Base-by-base conservation (phyloP, 2,113 vertebrate genomes). In the Etia nguti region DNA sequence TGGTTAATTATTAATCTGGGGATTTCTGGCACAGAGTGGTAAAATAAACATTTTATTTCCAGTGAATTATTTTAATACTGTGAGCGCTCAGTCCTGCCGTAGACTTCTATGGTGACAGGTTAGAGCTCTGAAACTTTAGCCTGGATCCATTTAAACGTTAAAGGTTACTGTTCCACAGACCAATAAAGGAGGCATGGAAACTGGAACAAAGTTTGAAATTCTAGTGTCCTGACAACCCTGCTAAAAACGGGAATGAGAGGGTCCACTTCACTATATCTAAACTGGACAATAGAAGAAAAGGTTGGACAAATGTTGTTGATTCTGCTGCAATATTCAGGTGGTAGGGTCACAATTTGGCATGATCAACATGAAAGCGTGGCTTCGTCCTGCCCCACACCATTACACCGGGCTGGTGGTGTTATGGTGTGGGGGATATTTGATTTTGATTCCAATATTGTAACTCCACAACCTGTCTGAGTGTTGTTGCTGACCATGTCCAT, bases 51-150 rank as follows among this genome's bases (percentile, higher is more conserved):
- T 36, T 4, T 4, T 6, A 65, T 36, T 65, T 65, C 60, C 60
- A 65, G 60, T 65, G 16, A 62, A n/a, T 62, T 11, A n/a, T 62
- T 62, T 62, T 8, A 65, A 36, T 36, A 20, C 16, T n/a, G 26
- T 31, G 31, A 36, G 60, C 60, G n/a, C 31, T 65, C 31, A 62
- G 59, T 62, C 18, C 60, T 36, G 60, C 60, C 0, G 4, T n/a
- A 12, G 6, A 36, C 15, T 3, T 18, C 57, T 60, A 60, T 11
- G 31, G 0, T 4, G 16, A 36, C 16, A 62, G 54, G 10, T 55
- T n/a, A 55, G 52, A 22, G 59, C 16, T 65, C 18, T 65, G 60
- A 65, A 36, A n/a, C 18, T 65, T 65, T 7, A 65, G 18, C 31
- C 60, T n/a, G 60, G 31, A 65, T 36, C 6, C 60, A 5, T 38